Conservation (phyloP, 2,888 invertebrate genomes). For the Scotopteryx bipunctaria region DNA sequence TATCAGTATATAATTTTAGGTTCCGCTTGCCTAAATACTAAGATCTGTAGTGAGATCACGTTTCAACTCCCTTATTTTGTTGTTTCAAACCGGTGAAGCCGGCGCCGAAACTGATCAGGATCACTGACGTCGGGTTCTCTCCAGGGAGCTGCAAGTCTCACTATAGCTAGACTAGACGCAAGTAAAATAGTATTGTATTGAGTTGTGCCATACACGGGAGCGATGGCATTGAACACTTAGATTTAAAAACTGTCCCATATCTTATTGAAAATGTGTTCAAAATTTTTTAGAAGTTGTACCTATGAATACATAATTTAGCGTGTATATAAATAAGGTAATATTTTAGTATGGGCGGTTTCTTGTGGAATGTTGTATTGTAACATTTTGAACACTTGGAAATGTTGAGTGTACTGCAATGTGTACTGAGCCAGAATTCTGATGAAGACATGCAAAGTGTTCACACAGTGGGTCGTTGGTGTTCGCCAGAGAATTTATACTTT, state of each 20-base stretch:
- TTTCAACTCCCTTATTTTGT: no score
- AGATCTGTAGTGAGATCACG: background rate
- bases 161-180: slow-evolving; percentile 38
- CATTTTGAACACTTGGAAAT: slow-evolving; percentile 45
- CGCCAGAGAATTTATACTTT: background rate
- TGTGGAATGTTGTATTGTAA: slow-evolving; percentile 49
- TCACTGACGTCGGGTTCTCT: no score
- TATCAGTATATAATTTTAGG: slow-evolving; percentile 47
- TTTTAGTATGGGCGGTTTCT: slow-evolving; percentile 47
- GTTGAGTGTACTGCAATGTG: no score
- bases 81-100: no score
- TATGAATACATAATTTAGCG: slow-evolving; percentile 63
- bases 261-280: slow-evolving; percentile 81
- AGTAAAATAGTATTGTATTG: slow-evolving; percentile 47
- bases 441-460: slow-evolving; percentile 10
- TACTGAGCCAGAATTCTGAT: slow-evolving; percentile 4
- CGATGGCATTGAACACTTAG: slow-evolving; percentile 51
- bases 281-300: slow-evolving; percentile 75
- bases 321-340: slow-evolving; percentile 57
- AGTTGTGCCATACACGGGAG: slow-evolving; percentile 65
- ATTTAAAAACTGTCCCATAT: slow-evolving; percentile 68
- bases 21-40: slow-evolving; percentile 30
- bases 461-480: background rate
- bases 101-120: no score
- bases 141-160: slow-evolving; percentile 14